A percentile compares a stretch with the other conserved stretches of the same genome.
These are phyloP conservation scores for Lethrus apterus DNA, from an alignment of 1,140 invertebrate species.

Conservation along the genomic window DNA sequence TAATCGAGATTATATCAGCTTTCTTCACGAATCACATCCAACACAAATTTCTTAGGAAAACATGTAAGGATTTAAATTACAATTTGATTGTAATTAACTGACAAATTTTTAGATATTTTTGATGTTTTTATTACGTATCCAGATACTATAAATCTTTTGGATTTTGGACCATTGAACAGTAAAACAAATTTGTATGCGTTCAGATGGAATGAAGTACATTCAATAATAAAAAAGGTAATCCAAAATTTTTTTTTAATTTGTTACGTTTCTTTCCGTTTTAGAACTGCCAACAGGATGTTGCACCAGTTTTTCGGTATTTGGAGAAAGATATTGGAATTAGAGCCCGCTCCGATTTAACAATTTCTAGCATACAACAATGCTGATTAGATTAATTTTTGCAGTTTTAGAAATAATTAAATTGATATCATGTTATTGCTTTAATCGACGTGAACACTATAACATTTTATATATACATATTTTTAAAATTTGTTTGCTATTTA, in stretches of 20 bases:
- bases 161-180: conserved; percentile 34
- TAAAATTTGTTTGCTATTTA: too few relatives aligned
- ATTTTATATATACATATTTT: too few relatives aligned
- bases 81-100: conserved; percentile 4
- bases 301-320: conserved; percentile 36
- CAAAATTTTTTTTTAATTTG: not conserved
- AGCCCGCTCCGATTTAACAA: not conserved
- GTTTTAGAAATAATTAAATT: too few relatives aligned
- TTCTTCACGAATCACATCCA: conserved; percentile 32
- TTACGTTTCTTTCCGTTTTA: conserved; percentile 16
- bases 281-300: conserved; percentile 27
- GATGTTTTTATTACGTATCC: conserved; percentile 32
- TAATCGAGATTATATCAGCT: conserved; percentile 28
- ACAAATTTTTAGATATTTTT: conserved; percentile 29
- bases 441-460: too few relatives aligned
- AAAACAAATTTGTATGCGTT: conserved; percentile 37
- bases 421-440: too few relatives aligned
- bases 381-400: too few relatives aligned
- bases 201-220: conserved; percentile 34
- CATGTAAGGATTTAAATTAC: conserved; percentile 22
- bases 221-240: conserved; percentile 30
- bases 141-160: conserved; percentile 28
- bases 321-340: conserved; percentile 36
- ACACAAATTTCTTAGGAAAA: conserved; percentile 28
- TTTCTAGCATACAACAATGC: too few relatives aligned